phyloP scores from a whole-genome alignment of 1,140 invertebrate species.

The Leptopilina boulardi region DNA sequence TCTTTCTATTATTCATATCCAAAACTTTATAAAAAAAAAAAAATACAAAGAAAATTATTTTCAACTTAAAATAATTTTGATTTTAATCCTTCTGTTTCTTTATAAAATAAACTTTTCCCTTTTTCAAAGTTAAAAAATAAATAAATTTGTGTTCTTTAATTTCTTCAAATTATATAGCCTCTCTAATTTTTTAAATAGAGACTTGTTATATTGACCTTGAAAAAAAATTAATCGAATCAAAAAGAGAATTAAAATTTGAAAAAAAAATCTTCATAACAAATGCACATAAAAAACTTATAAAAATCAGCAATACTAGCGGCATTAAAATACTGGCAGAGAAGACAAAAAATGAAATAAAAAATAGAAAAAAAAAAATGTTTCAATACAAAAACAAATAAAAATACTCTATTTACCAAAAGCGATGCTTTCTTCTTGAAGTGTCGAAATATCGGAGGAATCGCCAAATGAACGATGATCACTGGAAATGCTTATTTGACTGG shows the following conservation, averaged over 20 bases:
- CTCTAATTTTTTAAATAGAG: no score
- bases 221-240: conserved; percentile 42
- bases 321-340: conserved; percentile 30
- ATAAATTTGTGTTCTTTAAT: no score
- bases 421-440: conserved; percentile 74
- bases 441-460: conserved; percentile 73
- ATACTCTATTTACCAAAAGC: conserved; percentile 73
- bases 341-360: background rate
- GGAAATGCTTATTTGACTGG: conserved; percentile 77
- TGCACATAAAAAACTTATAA: conserved; percentile 27
- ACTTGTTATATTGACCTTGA: no score
- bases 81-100: no score
- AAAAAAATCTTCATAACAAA: conserved; percentile 44
- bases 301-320: conserved; percentile 23
- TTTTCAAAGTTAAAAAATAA: no score
- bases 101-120: no score
- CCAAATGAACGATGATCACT: conserved; percentile 74
- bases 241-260: conserved; percentile 50
- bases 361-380: no score
- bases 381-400: conserved; percentile 35
- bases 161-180: no score
- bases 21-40: no score
- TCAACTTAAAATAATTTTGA: background rate
- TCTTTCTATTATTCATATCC: no score
- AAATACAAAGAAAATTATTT: no score